These are phyloP conservation scores for Syngnathus floridae DNA, from an alignment of 2,113 vertebrate genomes.

Conservation along the genomic window DNA sequence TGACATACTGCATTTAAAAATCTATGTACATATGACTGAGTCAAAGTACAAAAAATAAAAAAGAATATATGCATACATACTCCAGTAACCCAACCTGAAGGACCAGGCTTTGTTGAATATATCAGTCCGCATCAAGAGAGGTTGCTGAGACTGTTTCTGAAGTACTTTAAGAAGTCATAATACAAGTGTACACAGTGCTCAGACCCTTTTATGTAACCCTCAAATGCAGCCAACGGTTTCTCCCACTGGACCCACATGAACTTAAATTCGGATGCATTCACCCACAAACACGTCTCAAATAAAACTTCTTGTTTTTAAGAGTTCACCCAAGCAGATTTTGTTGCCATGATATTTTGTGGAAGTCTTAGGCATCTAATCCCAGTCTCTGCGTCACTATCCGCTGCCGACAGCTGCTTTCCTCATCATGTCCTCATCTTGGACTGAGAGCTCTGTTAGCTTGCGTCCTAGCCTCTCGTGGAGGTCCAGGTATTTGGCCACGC, in stretches of 20 bases:
- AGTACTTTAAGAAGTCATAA: background rate
- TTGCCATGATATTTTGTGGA: background rate
- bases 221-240: constrained; percentile 10
- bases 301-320: constrained; percentile 3
- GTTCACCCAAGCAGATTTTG: constrained; percentile 1
- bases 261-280: background rate
- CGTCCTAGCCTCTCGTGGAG: constrained; percentile 91
- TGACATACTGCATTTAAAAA: background rate
- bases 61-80: background rate
- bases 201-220: background rate
- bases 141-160: background rate
- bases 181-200: background rate
- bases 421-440: constrained; percentile 92
- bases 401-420: constrained; percentile 76
- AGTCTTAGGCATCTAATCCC: constrained; percentile 1
- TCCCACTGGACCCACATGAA: constrained; percentile 16
- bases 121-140: constrained; percentile 5
- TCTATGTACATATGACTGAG: background rate
- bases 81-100: background rate
- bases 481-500: constrained; percentile 95
- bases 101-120: background rate
- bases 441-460: constrained; percentile 87
- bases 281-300: background rate
- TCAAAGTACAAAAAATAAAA: background rate
- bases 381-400: constrained; percentile 32